Percentiles rank a stretch among this genome's conserved stretches.
phyloP scores from a whole-genome alignment of 2,113 vertebrate genomes.

The Rhineura floridana region DNA sequence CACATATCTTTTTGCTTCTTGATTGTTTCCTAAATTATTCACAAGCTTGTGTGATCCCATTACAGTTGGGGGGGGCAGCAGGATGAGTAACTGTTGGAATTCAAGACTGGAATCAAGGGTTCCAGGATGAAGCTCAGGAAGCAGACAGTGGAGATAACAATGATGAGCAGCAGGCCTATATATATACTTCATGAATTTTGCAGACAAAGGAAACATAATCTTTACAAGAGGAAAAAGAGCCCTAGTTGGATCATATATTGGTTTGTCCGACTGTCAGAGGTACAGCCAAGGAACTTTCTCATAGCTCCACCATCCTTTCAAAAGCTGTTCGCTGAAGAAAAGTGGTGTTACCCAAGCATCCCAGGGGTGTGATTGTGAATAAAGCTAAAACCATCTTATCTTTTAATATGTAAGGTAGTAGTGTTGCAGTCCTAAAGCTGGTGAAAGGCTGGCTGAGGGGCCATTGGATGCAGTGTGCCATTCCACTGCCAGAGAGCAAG shows the following conservation, averaged over 20 bases:
- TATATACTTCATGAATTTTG: neutral
- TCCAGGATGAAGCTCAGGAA: conserved; percentile 29
- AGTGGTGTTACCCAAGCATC: neutral
- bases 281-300: neutral
- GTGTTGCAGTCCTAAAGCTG: neutral
- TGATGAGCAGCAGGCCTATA: neutral
- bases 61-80: neutral
- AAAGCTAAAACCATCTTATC: neutral
- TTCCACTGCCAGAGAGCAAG: no score
- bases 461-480: neutral
- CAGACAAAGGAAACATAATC: accelerated
- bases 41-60: conserved; percentile 35
- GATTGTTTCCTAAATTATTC: conserved; percentile 42
- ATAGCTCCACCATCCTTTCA: neutral
- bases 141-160: neutral
- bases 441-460: neutral
- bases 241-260: accelerated
- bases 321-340: neutral
- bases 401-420: neutral
- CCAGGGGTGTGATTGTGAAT: accelerated
- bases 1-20: neutral
- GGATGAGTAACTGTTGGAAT: accelerated
- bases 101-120: neutral
- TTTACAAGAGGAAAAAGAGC: accelerated
- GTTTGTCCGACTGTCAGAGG: neutral